Conservation (phyloP, 1,140 invertebrate species). For the Oncopeltus fasciatus region DNA sequence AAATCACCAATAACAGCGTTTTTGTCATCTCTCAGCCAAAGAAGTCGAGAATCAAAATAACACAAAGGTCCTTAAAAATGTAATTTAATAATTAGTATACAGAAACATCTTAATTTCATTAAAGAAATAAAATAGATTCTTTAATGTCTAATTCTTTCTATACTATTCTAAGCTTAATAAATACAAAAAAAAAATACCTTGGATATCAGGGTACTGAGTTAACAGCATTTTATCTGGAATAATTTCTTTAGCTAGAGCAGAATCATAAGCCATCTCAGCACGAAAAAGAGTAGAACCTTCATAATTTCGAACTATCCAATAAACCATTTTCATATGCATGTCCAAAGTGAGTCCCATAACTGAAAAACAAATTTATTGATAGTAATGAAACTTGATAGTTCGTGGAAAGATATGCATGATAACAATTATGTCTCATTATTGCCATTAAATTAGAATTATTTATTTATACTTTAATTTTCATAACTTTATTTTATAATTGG, state of each 20-base stretch:
- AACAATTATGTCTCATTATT: no score
- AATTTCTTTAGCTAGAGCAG: constrained; percentile 29
- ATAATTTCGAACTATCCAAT: constrained; percentile 63
- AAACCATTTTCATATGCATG: constrained; percentile 51
- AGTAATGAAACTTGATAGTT: background rate
- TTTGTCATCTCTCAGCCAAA: constrained; percentile 65
- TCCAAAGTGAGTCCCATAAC: constrained; percentile 73
- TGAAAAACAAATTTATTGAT: constrained; percentile 29
- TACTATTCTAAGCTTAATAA: no score
- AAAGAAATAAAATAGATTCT: no score
- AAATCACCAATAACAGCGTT: constrained; percentile 65
- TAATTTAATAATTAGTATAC: background rate
- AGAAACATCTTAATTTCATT: no score
- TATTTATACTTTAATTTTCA: no score
- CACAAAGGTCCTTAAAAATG: constrained; percentile 40
- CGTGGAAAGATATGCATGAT: background rate
- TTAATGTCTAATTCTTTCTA: no score
- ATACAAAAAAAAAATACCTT: constrained; percentile 26
- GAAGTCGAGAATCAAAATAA: constrained; percentile 60
- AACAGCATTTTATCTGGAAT: constrained; percentile 32
- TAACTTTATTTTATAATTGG: no score
- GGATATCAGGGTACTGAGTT: constrained; percentile 36
- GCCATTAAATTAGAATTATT: no score
- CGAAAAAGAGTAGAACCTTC: constrained; percentile 56
- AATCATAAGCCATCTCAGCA: constrained; percentile 44